These are phyloP conservation scores for Craseonycteris thonglongyai DNA, from an alignment of 2,113 vertebrate genomes.

Conservation along the genomic window DNA sequence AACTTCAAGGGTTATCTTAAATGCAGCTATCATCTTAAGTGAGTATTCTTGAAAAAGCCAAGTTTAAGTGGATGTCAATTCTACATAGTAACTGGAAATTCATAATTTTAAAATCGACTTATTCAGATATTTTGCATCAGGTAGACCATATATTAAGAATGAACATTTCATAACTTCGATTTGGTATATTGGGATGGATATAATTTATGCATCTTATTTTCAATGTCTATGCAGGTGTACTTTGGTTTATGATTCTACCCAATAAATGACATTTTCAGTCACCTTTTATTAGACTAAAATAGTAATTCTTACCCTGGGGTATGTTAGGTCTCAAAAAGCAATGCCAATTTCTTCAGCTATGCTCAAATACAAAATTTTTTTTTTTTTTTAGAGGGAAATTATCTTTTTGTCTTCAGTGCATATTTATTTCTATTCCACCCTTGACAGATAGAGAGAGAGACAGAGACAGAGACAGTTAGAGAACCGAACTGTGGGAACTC, in stretches of 20 bases:
- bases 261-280: not conserved
- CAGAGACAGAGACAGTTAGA: too few species aligned
- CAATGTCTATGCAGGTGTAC: fast-evolving
- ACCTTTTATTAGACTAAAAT: not conserved
- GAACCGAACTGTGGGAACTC: too few species aligned
- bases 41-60: not conserved
- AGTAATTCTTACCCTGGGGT: not conserved
- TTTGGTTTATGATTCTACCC: not conserved
- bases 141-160: not conserved
- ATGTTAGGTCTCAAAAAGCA: not conserved
- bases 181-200: not conserved
- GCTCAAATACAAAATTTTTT: not conserved
- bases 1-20: not conserved
- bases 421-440: too few species aligned
- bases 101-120: not conserved
- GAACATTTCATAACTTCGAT: not conserved
- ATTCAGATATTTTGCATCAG: not conserved
- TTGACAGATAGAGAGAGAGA: too few species aligned
- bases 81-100: not conserved
- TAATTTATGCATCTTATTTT: not conserved
- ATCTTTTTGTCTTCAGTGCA: too few species aligned
- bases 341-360: not conserved
- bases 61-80: not conserved
- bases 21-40: not conserved
- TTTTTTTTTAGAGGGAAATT: too few species aligned